Percentiles rank a stretch among this genome's conserved stretches.
Evolutionary conservation across 2,113 vertebrate genomes (phyloP).

Genomic region (Odocoileus virginianus): DNA sequence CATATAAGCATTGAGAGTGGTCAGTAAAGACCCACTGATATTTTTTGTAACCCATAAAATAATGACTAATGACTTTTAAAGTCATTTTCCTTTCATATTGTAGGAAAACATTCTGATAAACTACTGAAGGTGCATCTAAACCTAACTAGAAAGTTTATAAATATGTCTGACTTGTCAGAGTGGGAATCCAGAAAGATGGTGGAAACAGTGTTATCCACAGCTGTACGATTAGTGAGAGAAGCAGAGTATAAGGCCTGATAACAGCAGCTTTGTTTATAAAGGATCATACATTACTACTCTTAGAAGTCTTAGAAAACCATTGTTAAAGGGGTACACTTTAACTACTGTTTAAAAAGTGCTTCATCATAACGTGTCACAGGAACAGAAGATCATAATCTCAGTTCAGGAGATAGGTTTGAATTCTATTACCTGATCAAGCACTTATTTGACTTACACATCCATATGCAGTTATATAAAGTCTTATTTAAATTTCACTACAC

Average conservation of each 20-base stretch:
- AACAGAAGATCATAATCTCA: not conserved
- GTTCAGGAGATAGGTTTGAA: not conserved
- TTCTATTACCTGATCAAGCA: not conserved
- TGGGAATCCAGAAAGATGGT: not conserved
- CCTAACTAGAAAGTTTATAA: not conserved
- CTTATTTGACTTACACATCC: not conserved
- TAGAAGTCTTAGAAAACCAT: not conserved
- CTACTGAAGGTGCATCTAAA: not conserved
- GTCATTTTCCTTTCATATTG: not conserved
- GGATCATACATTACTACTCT: not conserved
- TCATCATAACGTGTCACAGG: not conserved
- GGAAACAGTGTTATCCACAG: not conserved
- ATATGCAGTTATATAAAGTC: not conserved
- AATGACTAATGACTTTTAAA: not conserved
- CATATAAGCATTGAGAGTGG: not conserved
- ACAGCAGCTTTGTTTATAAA: not conserved
- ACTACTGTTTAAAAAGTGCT: not conserved
- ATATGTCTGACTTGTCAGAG: not conserved
- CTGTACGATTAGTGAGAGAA: not conserved
- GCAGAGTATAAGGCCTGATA: not conserved
- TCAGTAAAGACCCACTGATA: not conserved
- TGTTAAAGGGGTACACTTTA: not conserved
- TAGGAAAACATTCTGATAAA: not conserved
- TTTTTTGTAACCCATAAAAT: not conserved
- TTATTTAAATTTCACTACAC: not conserved